phyloP scores from a whole-genome alignment of 1,140 invertebrate genomes.

The Muscidifurax raptorellus region DNA sequence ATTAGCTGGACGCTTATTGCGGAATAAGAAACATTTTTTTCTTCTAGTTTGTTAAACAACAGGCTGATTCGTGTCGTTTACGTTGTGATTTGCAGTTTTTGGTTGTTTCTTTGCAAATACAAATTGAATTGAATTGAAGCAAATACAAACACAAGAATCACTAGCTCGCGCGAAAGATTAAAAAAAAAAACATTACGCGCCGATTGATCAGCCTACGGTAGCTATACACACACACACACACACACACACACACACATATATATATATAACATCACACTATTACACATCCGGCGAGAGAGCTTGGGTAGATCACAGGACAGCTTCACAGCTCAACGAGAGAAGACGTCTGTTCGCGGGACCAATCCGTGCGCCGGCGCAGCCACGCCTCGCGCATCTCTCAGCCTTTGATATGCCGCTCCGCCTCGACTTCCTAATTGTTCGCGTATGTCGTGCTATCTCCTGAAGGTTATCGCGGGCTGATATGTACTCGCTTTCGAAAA shows the following conservation, averaged over 20 bases:
- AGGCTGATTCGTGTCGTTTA: too few species aligned
- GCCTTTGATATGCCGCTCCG: conserved; percentile 1
- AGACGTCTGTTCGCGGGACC: conserved; percentile 17
- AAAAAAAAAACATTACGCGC: neutral
- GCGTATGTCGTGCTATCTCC: neutral
- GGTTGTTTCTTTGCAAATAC: too few species aligned
- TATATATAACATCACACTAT: too few species aligned
- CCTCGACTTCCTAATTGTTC: conserved; percentile 11
- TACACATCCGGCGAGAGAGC: neutral
- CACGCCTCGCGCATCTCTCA: conserved; percentile 48
- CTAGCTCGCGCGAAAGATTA: too few species aligned
- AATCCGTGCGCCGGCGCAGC: conserved; percentile 9
- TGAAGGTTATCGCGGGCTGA: neutral
- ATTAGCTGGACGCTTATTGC: too few species aligned
- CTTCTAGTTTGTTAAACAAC: too few species aligned
- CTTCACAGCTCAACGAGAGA: conserved; percentile 9
- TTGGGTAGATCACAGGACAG: conserved; percentile 15
- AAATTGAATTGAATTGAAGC: too few species aligned
- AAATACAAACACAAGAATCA: too few species aligned
- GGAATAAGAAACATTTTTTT: too few species aligned
- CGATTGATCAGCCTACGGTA: neutral
- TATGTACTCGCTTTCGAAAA: too few species aligned
- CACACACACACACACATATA: neutral
- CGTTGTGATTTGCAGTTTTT: too few species aligned
- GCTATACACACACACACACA: neutral